Evolutionary conservation across 1,140 invertebrate species (phyloP).

Genomic region (Lasioglossum baleicum): DNA sequence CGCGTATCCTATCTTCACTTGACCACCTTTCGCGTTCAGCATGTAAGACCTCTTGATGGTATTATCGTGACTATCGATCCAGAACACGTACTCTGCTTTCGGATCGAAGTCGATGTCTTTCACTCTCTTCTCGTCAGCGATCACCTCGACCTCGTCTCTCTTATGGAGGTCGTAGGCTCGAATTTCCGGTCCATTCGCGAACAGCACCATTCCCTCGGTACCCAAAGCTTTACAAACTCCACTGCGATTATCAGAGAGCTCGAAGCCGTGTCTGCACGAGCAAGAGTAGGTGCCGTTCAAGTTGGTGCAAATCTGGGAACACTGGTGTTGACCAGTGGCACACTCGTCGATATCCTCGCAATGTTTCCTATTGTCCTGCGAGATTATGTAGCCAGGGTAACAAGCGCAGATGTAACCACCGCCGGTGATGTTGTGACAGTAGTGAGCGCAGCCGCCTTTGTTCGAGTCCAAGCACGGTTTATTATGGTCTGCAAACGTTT

Average conservation of each 20-base stretch:
- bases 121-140: constrained; percentile 91
- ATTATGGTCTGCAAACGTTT: constrained; percentile 80
- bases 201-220: constrained; percentile 83
- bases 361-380: constrained; percentile 86
- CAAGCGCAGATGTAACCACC: constrained; percentile 94
- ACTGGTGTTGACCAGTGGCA: constrained; percentile 89
- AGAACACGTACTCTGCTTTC: constrained; percentile 91
- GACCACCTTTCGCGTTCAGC: constrained; percentile 87
- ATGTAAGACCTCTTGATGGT: constrained; percentile 95
- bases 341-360: constrained; percentile 96
- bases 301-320: constrained; percentile 95
- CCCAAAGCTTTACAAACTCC: constrained; percentile 89
- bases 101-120: constrained; percentile 94
- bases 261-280: constrained; percentile 91
- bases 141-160: constrained; percentile 87
- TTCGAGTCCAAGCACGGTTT: constrained; percentile 86
- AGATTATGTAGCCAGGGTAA: constrained; percentile 91
- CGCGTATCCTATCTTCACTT: constrained; percentile 90
- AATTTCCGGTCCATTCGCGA: constrained; percentile 93
- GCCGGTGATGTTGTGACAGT: constrained; percentile 91
- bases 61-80: constrained; percentile 94
- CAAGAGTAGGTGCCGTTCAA: constrained; percentile 96
- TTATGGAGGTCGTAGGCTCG: constrained; percentile 85
- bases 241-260: constrained; percentile 86
- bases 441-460: constrained; percentile 95